A percentile compares a stretch with the other conserved stretches of the same genome.
These are phyloP conservation scores for Ispidina lecontei DNA, from an alignment of 2,797 vertebrate genomes.

Conservation along the genomic window DNA sequence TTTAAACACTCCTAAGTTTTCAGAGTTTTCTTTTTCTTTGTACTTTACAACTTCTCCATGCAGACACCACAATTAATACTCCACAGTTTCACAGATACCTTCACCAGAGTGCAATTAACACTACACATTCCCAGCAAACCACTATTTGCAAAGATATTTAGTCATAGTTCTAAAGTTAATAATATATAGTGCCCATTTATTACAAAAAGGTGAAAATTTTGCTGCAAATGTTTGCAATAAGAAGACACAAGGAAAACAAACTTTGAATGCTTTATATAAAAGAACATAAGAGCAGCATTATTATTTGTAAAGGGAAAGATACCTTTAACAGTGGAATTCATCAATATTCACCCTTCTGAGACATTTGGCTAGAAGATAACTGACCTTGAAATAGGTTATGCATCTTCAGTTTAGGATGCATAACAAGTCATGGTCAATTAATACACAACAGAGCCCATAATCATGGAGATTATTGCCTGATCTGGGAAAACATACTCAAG, in stretches of 20 bases:
- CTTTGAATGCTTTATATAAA: not conserved
- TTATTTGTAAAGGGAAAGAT: not conserved
- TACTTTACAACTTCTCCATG: not conserved
- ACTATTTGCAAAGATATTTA: conserved; percentile 27
- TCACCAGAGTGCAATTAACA: not conserved
- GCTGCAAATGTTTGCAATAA: conserved; percentile 17
- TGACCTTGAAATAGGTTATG: conserved; percentile 44
- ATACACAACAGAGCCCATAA: conserved; percentile 43
- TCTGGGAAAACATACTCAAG: conserved; percentile 40
- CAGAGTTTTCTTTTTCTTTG: not conserved
- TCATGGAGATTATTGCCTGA: conserved; percentile 17
- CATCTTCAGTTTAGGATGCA: conserved; percentile 12
- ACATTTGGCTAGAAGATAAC: not conserved
- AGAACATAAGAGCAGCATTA: not conserved
- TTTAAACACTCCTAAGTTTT: not conserved
- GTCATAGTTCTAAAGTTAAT: conserved; percentile 29
- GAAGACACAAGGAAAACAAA: conserved; percentile 14
- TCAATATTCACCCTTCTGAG: not conserved
- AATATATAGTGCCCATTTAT: conserved; percentile 52
- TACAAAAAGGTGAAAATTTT: conserved; percentile 26
- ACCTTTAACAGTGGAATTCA: not conserved
- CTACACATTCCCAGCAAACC: not conserved
- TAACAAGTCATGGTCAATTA: conserved; percentile 52
- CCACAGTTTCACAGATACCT: not conserved
- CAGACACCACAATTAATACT: not conserved